Conservation (phyloP, 1,140 invertebrate species). For the Scaptodrosophila lebanonensis region DNA sequence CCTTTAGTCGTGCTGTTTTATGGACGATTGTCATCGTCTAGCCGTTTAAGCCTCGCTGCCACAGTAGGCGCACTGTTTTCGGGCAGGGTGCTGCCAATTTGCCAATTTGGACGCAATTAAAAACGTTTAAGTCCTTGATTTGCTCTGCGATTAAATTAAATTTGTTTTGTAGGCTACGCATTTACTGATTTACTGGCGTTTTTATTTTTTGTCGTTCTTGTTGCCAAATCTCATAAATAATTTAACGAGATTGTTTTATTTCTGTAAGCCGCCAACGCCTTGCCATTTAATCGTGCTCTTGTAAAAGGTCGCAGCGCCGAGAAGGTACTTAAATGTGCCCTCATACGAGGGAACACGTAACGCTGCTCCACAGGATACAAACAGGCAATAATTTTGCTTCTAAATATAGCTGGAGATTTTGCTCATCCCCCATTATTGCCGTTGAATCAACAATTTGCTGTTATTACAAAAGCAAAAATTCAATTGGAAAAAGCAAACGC, state of each 20-base stretch:
- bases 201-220: too few relatives aligned
- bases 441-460: neutral
- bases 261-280: slow-evolving; percentile 12
- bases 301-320: slow-evolving; percentile 26
- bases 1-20: slow-evolving; percentile 9
- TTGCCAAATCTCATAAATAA: slow-evolving; percentile 63
- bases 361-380: slow-evolving; percentile 1
- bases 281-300: slow-evolving; percentile 46
- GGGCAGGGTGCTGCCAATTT: slow-evolving; percentile 31
- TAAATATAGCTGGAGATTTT: neutral
- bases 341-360: too few relatives aligned
- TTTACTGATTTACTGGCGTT: slow-evolving; percentile 53
- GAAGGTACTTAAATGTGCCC: too few relatives aligned
- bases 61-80: slow-evolving; percentile 33
- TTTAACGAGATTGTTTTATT: slow-evolving; percentile 29
- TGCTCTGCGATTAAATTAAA: slow-evolving; percentile 48
- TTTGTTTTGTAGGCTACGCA: slow-evolving; percentile 40
- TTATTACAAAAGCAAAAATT: slow-evolving; percentile 4
- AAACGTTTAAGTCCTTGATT: slow-evolving; percentile 61
- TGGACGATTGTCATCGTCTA: slow-evolving; percentile 36
- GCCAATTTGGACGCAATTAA: slow-evolving; percentile 59
- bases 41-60: slow-evolving; percentile 32
- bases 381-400: slow-evolving; percentile 17
- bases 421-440: neutral
- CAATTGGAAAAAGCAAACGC: slow-evolving; percentile 6